Evolutionary conservation across 2,113 vertebrate genomes (phyloP), one percentile per base, ranked within the genome.

Genomic region (Morone saxatilis): DNA sequence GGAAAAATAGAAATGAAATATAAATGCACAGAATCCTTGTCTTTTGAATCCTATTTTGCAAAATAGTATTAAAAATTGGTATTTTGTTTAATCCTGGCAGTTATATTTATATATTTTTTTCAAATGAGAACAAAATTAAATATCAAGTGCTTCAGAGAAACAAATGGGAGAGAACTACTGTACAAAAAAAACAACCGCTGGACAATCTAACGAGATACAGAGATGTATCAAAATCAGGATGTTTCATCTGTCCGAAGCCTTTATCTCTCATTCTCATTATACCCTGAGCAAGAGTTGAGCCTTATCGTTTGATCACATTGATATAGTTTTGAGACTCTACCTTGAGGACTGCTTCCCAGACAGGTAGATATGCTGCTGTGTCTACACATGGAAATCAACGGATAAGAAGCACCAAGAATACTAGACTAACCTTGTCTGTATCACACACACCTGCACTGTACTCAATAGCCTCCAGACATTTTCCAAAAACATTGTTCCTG

Each of bases 1-100:
- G 88, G 91, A 85, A 86, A 89, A 88, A 94, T 71, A 89, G 57
- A 88, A 89, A 90, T 73, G 14, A 89, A 87, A 88, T 78, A 80
- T 57, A 88, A 91, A 92, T 63, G 80, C 86, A 81, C 50, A 78
- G 79, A 86, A 89, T 88, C 87, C 83, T 79, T 83, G 56, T 68
- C 76, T 86, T 80, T 71, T 76, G 59, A 90, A 91, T 89, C 86
- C 86, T 85, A 83, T 89, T 93, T 89, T 72, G 83, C 36, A 17
- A 88, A 92, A 91, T 90, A 86, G 78, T 76, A 91, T 92, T 88
- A 89, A 87, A 31, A 89, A 88, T 81, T 62, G 66, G 57, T 62
- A 80, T 88, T 87, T 85, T 83, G 76, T 86, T 81, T 88, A 88
- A 93, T 88, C 91, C 85, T 86, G 79, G 77, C 87, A 76, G 76